Evolutionary conservation across 2,113 vertebrate genomes (phyloP).

Genomic region (Chloebia gouldiae): DNA sequence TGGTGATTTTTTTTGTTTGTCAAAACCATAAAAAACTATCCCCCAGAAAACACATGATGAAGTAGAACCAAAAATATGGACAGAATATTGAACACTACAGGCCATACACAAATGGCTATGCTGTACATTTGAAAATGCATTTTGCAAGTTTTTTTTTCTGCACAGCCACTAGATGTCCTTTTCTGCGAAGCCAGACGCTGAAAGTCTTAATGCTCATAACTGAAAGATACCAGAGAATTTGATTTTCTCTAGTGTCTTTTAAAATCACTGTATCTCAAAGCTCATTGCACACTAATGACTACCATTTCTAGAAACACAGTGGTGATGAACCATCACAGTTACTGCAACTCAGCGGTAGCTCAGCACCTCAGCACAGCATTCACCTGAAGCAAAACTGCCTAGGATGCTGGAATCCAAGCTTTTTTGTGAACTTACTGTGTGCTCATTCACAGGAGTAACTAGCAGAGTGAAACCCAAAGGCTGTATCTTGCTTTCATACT

Average conservation of each 20-base stretch:
- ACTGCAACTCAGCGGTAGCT: slow-evolving; percentile 21
- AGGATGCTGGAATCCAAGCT: slow-evolving; percentile 21
- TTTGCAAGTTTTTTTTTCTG: slow-evolving; percentile 20
- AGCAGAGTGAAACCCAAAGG: slow-evolving; percentile 20
- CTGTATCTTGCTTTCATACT: slow-evolving; percentile 34
- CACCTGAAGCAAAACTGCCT: slow-evolving; percentile 39
- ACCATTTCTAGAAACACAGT: slow-evolving; percentile 1
- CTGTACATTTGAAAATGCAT: not conserved
- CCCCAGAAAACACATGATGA: not conserved
- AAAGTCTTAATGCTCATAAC: not conserved
- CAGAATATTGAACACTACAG: not conserved
- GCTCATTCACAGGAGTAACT: slow-evolving; percentile 15
- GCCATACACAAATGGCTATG: not conserved
- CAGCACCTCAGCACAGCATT: not conserved
- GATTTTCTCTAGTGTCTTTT: slow-evolving; percentile 50
- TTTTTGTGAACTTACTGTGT: slow-evolving; percentile 5
- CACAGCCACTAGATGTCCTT: slow-evolving; percentile 76
- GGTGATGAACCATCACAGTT: not conserved
- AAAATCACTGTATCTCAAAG: slow-evolving; percentile 10
- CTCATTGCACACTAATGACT: slow-evolving; percentile 40
- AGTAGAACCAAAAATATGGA: not conserved
- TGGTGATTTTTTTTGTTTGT: not conserved
- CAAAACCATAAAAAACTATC: not conserved
- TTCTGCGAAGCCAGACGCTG: slow-evolving; percentile 68
- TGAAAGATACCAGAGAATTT: slow-evolving; percentile 12